A percentile compares a stretch with the other conserved stretches of the same genome.
Conservation (phyloP, 2,888 invertebrate species). For the Eubasilissa splendida region DNA sequence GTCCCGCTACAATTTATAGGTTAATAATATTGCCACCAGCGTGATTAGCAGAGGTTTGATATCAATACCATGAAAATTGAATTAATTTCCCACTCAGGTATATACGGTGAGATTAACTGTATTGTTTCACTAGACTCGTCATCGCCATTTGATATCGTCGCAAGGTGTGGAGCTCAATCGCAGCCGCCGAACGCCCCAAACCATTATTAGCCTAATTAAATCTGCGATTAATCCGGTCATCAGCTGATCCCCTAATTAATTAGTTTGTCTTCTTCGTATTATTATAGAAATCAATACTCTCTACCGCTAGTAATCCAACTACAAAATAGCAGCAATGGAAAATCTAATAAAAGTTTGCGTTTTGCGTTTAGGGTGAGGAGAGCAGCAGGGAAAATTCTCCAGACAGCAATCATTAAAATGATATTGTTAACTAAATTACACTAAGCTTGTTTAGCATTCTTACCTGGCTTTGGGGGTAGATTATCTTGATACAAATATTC, state of each 20-base stretch:
- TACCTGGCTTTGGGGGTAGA: background rate
- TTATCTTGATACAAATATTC: constrained; percentile 15
- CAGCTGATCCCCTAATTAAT: constrained; percentile 8
- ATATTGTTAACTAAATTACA: background rate
- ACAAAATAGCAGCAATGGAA: background rate
- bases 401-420: background rate
- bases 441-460: constrained; percentile 22
- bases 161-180: background rate
- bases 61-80: too few relatives aligned
- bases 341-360: background rate
- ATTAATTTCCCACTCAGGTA: too few relatives aligned
- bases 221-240: background rate
- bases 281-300: constrained; percentile 25
- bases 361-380: background rate
- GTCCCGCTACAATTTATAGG: too few relatives aligned
- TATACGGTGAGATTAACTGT: too few relatives aligned
- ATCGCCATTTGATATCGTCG: too few relatives aligned
- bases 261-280: constrained; percentile 25
- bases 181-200: background rate
- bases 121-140: too few relatives aligned
- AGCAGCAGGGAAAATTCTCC: background rate
- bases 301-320: background rate
- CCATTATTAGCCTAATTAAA: constrained; percentile 22
- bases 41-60: too few relatives aligned
- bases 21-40: too few relatives aligned